phyloP scores from a whole-genome alignment of 1,140 invertebrate species.

The Chymomyza costata region DNA sequence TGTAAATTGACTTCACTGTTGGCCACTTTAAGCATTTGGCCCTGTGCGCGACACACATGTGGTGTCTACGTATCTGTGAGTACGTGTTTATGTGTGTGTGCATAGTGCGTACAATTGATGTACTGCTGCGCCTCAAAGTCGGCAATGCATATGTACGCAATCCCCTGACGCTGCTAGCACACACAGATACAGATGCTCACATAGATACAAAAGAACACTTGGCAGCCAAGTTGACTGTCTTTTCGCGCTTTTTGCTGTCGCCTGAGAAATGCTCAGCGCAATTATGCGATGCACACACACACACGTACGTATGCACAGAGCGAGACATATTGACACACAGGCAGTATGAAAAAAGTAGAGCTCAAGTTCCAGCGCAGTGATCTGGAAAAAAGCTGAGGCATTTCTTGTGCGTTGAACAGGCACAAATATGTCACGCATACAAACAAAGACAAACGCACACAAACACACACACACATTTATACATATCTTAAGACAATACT shows the following conservation, averaged over 20 bases:
- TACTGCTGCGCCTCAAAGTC: too few relatives aligned
- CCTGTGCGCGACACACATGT: too few relatives aligned
- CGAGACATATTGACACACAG: too few relatives aligned
- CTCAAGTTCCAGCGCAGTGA: conserved; percentile 34
- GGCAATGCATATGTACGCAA: conserved; percentile 3
- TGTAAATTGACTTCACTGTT: conserved; percentile 32
- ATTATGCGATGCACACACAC: too few relatives aligned
- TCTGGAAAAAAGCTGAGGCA: conserved; percentile 36
- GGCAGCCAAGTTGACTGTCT: too few relatives aligned
- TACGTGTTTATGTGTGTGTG: too few relatives aligned
- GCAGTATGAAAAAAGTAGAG: conserved; percentile 31
- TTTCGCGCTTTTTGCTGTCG: conserved; percentile 10
- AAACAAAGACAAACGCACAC: background rate
- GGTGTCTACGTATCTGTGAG: too few relatives aligned
- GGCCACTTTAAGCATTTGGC: too few relatives aligned
- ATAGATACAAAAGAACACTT: conserved; percentile 19
- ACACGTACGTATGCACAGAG: too few relatives aligned
- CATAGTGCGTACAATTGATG: too few relatives aligned
- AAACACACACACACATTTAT: conserved; percentile 23
- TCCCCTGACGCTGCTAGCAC: conserved; percentile 5
- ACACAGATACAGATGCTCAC: conserved; percentile 27
- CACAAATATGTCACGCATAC: background rate
- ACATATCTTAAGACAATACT: too few relatives aligned
- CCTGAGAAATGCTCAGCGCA: conserved; percentile 2
- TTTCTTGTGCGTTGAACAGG: conserved; percentile 2